phyloP scores from a whole-genome alignment of 1,140 invertebrate species.

The Sinonovacula constricta region DNA sequence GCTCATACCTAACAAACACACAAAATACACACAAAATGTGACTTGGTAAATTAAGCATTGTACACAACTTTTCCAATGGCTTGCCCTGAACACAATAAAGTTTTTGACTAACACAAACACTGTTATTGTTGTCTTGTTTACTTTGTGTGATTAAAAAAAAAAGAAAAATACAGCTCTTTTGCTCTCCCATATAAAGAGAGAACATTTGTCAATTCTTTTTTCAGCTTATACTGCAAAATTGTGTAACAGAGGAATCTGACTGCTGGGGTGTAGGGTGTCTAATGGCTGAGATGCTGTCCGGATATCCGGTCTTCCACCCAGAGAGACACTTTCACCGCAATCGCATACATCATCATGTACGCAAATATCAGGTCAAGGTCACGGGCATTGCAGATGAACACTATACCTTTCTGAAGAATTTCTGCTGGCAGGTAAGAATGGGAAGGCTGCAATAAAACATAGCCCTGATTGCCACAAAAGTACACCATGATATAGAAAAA shows the following conservation, averaged over 20 bases:
- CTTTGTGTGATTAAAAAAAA: no score
- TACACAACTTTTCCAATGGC: no score
- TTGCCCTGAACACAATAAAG: no score
- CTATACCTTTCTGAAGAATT: not conserved
- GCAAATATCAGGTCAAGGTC: not conserved
- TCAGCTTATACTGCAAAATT: not conserved
- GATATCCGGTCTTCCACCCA: not conserved
- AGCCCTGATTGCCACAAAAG: no score
- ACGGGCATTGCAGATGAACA: not conserved
- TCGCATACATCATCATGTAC: slow-evolving; percentile 1
- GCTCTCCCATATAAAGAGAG: not conserved
- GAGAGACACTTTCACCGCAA: slow-evolving; percentile 12
- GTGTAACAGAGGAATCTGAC: slow-evolving; percentile 17
- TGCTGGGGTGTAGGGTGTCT: slow-evolving; percentile 40
- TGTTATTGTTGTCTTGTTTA: no score
- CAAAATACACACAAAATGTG: no score
- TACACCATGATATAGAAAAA: no score
- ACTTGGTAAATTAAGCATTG: no score
- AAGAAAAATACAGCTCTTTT: no score
- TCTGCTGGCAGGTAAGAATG: slow-evolving; percentile 25
- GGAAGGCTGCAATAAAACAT: no score
- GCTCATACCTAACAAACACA: no score
- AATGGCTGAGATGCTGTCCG: slow-evolving; percentile 35
- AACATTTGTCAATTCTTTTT: not conserved
- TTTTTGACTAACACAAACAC: no score